Base-by-base conservation (phyloP, 2,797 vertebrate genomes). In the Staurois parvus region DNA sequence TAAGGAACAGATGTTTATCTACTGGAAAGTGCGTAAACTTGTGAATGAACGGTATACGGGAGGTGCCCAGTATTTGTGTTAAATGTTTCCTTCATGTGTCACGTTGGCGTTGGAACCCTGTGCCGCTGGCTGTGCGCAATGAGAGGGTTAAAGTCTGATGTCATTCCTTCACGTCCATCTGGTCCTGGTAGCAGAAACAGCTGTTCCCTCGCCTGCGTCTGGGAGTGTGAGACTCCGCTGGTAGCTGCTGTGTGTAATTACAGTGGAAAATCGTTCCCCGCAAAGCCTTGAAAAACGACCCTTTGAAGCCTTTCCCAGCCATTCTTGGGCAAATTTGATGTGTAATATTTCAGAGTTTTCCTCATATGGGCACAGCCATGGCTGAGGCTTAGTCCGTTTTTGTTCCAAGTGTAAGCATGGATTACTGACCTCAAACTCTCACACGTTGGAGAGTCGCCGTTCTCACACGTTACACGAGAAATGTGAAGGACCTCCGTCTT, bases 221-320 rank as follows among this genome's bases (percentile, higher is more conserved):
- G 80, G 73, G 37, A 77, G 79, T 48, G 79, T 72, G 48, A 82
- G 79, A 64, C 72, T 66, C 73, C 28, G 34, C 17, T 68, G 76
- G 76, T 85, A 85, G 79, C 79, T 82, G 79, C 75, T 74, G 52
- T 72, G 74, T 64, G 74, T 86, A 86, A 86, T 86, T 83, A 83
- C 74, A 78, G 68, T 52, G 85, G 80, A 79, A 83, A 83, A 68
- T 83, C 74, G 40, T 75, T 83, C 80, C 85, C 74, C 75, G 74
- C 79, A 86, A 86, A 86, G 79, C 79, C 79, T 78, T 77, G 59
- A 78, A 81, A 82, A 68, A 72, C 56, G 32, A 79, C 72, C 68
- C 84, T 75, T 69, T 85, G 84, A 81, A 75, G 62, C 29, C 2
- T 67, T 78, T 85, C 73, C 73, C 73, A 59, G 30, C 66, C 79